Evolutionary conservation across 1,140 invertebrate genomes (phyloP), one percentile per base, ranked within the genome.

Genomic region (Oryctes rhinoceros): DNA sequence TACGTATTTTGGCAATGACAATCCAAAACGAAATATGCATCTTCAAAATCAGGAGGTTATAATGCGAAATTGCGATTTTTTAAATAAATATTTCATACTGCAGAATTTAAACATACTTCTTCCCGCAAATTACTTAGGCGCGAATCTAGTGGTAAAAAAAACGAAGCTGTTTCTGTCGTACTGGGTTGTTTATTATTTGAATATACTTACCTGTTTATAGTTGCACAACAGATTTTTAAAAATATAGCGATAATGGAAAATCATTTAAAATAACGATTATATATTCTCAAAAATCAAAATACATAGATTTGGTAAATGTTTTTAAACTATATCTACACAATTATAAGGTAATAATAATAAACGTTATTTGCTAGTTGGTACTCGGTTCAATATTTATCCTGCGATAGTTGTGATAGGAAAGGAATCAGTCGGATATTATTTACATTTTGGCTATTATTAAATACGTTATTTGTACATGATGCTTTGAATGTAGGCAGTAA

Each of bases 281-380:
- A 83, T 83, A 83, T 81, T 83, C 82, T 81, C 81, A 80, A 62
- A 81, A 83, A 82, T 65, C 82, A 81, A 83, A 82, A 83, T 83
- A 82, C 83, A 83, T 81, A 80, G 82, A 81, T 83, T 83, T 83
- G 83, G 83, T 83, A 83, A 81, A 82, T 83, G 81, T 79, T 80
- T 80, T 65, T 79, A 83, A 83, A 82, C 81, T 82, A 83, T 83
- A 81, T 79, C 79, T 81, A 81, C 81, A 82, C 81, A 83, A 81
- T 74, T 82, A 83, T 79, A 81, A 82, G 81, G 78, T 80, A 80
- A 79, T 35, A n/a, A n/a, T 30, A 71, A 35, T 71, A 71, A 71
- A 71, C 53, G 37, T 71, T 71, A 71, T 71, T 24, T 9, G 13
- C 35, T 71, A 71, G 4, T 9, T 15, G 65, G 20, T 37, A 71